Evolutionary conservation across 2,113 vertebrate species (phyloP), one percentile per base, ranked within the genome.

Genomic region (Hippocampus abdominalis): DNA sequence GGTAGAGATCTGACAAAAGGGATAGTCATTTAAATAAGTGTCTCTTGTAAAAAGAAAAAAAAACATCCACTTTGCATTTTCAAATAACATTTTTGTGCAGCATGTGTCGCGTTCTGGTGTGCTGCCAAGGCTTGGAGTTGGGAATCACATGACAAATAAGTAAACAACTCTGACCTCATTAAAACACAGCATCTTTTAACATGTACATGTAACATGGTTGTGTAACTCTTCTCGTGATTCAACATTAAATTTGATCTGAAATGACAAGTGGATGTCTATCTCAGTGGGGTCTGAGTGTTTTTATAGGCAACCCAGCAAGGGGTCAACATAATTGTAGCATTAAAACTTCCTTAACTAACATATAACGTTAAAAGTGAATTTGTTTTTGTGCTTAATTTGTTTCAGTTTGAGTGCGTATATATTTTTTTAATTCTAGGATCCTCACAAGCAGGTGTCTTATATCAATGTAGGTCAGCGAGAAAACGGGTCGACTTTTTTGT

Each of bases 1-100:
- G 96, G 96, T 60, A 96, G 92, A 1, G 96, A 99, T 86, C 97
- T 98, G 76, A 75, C 51, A 64, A 69, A 20, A 42, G 0, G 54
- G 15, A 32, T 4, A 51, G 23, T 54, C 23, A 46, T 64, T 68
- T 18, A 11, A 64, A 66, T 25, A 18, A 20, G 9, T 53, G 18
- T 8, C 18, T 7, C 27, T 32, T 20, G 0, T 12, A 8, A 32
- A 61, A n/a, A 36, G 32, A 36, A 42, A n/a, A 42, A 42, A 64
- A 23, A 42, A 23, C 39, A 12, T 23, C 4, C n/a, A 23, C 13
- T 21, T 62, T 4, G 16, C 42, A 20, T 63, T n/a, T 64, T 36
- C 25, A 13, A 32, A 70, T 56, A 69, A 27, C 42, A 27, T 66
- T 13, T 21, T 16, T n/a, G 10, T 8, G 29, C 36, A 10, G 63